Base-by-base conservation (phyloP, 2,797 vertebrate genomes). In the Amniataba percoides region DNA sequence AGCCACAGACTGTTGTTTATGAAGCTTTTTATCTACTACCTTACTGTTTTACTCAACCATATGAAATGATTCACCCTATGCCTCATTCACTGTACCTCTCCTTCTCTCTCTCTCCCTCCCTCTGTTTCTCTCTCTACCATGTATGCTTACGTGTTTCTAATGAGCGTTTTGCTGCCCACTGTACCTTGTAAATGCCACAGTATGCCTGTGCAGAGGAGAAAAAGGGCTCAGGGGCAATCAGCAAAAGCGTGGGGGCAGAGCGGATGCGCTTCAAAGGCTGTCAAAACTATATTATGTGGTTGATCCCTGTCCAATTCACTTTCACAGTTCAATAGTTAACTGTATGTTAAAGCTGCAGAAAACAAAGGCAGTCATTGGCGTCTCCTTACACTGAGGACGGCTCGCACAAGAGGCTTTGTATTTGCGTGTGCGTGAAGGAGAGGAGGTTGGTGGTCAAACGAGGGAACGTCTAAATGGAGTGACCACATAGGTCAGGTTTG, bases 161-260 rank as follows among this genome's bases (percentile, higher is more conserved):
- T 89, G 88, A 87, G 88, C 53, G 14, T 88, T 92, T 90, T 84
- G 76, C 82, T 93, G 88, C 87, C 87, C 88, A 90, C 89, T 87
- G 90, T 89, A 92, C 92, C 92, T 91, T 92, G 91, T 91, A 94
- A 94, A 94, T 92, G 91, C 89, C 90, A 94, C 87, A 87, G 79
- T 81, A 57, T 86, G 85, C 84, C 86, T 70, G 76, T 81, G 86
- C 88, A 83, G 87, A 81, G 79, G 78, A 86, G 87, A 80, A 71
- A 80, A 86, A 90, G 85, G 88, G 87, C 92, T 92, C 85, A 63
- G 89, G 87, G 91, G 92, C 93, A 91, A 92, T 92, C 83, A 81
- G 84, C 83, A 69, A 62, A 69, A 72, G 87, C 43, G 61, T 21
- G 80, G 87, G 87, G 90, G 84, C 81, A 85, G 82, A 75, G 79